Conservation (phyloP, 2,888 invertebrate genomes). For the Ariolimax columbianus region DNA sequence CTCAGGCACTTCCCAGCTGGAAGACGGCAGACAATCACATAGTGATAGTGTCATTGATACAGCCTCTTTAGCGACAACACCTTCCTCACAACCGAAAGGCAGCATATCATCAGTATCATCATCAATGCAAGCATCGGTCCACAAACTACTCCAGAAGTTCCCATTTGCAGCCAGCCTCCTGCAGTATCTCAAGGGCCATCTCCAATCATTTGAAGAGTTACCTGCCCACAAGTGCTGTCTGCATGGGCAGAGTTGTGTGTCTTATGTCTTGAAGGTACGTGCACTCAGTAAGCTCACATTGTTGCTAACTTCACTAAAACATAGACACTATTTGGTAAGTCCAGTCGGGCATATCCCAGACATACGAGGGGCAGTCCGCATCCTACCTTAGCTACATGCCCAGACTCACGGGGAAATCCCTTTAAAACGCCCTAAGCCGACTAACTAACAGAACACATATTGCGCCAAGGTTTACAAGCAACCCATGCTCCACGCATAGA, state of each 20-base stretch:
- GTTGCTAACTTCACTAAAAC: too few relatives aligned
- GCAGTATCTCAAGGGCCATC: background rate
- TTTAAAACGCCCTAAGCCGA: too few relatives aligned
- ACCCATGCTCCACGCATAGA: too few relatives aligned
- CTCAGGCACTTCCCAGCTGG: background rate
- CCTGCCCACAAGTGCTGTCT: slow-evolving; percentile 30
- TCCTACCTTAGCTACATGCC: too few relatives aligned
- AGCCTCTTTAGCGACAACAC: background rate
- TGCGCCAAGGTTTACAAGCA: too few relatives aligned
- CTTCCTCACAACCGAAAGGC: background rate
- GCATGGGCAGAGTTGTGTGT: slow-evolving; percentile 42
- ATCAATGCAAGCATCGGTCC: background rate
- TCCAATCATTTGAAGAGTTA: background rate
- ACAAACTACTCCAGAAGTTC: background rate
- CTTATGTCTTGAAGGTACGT: slow-evolving; percentile 45
- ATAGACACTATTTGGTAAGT: too few relatives aligned
- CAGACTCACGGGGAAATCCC: too few relatives aligned
- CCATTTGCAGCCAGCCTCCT: background rate
- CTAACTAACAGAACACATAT: too few relatives aligned
- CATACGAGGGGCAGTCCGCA: too few relatives aligned
- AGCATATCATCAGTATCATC: background rate
- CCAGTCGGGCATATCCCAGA: too few relatives aligned
- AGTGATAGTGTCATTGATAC: background rate
- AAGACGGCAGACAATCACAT: background rate
- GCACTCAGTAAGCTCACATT: too few relatives aligned